phyloP scores from a whole-genome alignment of 2,888 invertebrate genomes.

The Cerastis rubricosa region DNA sequence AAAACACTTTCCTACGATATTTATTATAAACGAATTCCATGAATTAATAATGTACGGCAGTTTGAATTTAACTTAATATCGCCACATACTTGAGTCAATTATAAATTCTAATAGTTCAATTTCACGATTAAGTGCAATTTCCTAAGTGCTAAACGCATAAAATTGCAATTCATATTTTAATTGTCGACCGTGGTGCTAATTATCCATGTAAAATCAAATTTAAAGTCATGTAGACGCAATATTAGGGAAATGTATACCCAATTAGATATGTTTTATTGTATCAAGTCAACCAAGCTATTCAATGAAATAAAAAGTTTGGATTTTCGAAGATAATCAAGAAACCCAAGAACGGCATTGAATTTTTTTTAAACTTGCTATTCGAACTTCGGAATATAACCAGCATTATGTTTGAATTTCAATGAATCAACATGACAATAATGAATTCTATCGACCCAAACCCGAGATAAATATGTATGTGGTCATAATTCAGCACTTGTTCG shows the following conservation, averaged over 20 bases:
- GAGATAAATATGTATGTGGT: constrained; percentile 55
- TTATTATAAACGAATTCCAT: constrained; percentile 25
- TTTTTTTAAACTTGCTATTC: not conserved
- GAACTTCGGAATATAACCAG: not conserved
- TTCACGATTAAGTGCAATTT: constrained; percentile 50
- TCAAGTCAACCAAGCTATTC: not conserved
- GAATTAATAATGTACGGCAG: constrained; percentile 34
- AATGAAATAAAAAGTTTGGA: not conserved
- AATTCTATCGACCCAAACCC: constrained; percentile 34
- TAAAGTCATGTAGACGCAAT: not conserved
- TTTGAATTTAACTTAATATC: constrained; percentile 26
- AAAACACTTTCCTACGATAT: constrained; percentile 40
- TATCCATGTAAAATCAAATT: constrained; percentile 21
- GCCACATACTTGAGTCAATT: constrained; percentile 40
- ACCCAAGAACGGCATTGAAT: not conserved
- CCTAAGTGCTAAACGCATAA: constrained; percentile 48
- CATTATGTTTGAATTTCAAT: constrained; percentile 12
- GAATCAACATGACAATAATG: constrained; percentile 33
- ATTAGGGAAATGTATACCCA: not conserved
- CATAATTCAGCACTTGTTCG: constrained; percentile 67
- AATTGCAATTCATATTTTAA: constrained; percentile 52
- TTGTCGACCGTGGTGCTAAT: constrained; percentile 44
- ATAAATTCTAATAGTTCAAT: constrained; percentile 45
- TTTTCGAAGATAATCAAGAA: not conserved
- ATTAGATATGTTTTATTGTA: not conserved